Evolutionary conservation across 1,140 invertebrate species (phyloP).

Genomic region (Stratiolaelaps scimitus): DNA sequence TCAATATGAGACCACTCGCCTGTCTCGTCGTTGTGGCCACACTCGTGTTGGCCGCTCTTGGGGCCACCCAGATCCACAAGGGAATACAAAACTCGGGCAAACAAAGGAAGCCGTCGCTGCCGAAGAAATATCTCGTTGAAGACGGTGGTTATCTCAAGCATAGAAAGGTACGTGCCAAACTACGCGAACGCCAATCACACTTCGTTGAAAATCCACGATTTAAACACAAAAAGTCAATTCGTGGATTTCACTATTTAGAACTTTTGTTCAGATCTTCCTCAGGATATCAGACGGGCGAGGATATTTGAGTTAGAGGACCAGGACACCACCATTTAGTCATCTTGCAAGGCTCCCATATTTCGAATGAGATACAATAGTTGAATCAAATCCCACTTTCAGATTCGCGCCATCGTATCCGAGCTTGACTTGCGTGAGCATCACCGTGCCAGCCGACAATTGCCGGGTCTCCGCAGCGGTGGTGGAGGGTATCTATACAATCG

Average conservation of each 20-base stretch:
- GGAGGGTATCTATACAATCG: constrained; percentile 24
- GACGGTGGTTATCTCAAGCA: constrained; percentile 14
- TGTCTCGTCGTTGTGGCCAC: not conserved
- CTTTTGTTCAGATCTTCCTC: too few relatives aligned
- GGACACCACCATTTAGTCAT: too few relatives aligned
- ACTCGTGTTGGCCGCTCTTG: not conserved
- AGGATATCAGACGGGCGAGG: too few relatives aligned
- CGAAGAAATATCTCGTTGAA: constrained; percentile 8
- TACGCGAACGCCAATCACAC: not conserved
- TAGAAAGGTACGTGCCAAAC: not conserved
- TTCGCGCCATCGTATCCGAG: not conserved
- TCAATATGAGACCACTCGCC: too few relatives aligned
- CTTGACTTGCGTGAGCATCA: not conserved
- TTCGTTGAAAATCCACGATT: not conserved
- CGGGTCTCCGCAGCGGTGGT: not conserved
- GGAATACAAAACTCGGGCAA: not conserved
- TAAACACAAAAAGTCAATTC: not conserved
- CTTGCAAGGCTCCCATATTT: too few relatives aligned
- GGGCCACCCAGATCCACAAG: not conserved
- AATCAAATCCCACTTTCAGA: not conserved
- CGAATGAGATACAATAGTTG: not conserved
- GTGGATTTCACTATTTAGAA: too few relatives aligned
- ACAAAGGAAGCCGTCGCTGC: constrained; percentile 16
- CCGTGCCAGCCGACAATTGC: not conserved
- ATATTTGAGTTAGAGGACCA: too few relatives aligned